phyloP scores from a whole-genome alignment of 2,113 vertebrate species.

The Etia nguti region DNA sequence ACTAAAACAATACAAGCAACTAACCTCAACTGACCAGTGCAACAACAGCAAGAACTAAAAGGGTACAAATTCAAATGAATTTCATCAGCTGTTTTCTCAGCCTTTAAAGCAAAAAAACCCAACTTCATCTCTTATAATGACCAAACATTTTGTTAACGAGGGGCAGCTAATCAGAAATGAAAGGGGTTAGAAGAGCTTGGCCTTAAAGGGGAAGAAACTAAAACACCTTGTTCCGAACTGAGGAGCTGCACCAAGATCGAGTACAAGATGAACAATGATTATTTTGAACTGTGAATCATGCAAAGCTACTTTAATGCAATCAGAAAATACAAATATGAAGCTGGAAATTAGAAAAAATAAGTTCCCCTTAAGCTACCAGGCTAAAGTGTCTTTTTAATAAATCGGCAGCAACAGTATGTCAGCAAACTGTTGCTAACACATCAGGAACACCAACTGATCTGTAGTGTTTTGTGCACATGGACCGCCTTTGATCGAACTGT shows the following conservation, averaged over 20 bases:
- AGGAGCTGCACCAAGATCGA: neutral
- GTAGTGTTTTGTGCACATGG: neutral
- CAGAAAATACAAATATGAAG: neutral
- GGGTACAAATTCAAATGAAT: too few species aligned
- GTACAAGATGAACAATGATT: neutral
- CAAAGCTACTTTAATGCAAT: neutral
- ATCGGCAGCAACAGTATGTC: neutral
- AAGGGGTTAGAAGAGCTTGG: neutral
- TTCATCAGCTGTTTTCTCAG: accelerated
- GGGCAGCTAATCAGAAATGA: neutral
- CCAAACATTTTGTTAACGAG: neutral
- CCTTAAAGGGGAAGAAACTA: neutral
- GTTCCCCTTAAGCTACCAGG: neutral
- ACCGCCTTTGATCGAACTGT: neutral
- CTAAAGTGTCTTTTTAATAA: neutral
- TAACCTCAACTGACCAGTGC: too few species aligned
- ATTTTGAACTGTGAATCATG: neutral
- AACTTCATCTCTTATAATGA: neutral
- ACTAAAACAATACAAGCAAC: neutral
- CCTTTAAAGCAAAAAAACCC: neutral
- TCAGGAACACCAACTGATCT: neutral
- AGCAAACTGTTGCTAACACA: neutral
- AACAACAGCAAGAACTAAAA: too few species aligned
- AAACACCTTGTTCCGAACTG: neutral
- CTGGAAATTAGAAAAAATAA: neutral